Conservation (phyloP, 2,797 vertebrate genomes). For the Glyptemys insculpta region DNA sequence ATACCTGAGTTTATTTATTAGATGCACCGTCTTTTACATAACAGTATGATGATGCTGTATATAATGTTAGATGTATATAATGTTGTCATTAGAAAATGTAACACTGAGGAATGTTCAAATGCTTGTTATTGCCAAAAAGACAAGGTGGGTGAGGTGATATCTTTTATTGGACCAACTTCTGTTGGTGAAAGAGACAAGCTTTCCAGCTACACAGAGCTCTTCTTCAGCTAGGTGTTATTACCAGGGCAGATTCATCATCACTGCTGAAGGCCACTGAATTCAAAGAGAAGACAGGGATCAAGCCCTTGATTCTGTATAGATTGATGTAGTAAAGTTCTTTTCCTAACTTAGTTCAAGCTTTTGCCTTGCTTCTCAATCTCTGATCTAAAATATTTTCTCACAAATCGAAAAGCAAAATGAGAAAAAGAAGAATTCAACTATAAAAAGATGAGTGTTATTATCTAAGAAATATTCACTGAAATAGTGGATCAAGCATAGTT, state of each 20-base stretch:
- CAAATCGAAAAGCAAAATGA: neutral
- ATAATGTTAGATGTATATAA: neutral
- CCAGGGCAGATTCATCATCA: neutral
- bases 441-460: rapidly evolving
- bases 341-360: neutral
- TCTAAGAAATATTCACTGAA: neutral
- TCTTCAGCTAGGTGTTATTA: neutral
- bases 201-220: neutral
- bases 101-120: neutral
- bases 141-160: neutral
- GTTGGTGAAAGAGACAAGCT: neutral
- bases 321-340: neutral
- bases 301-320: neutral
- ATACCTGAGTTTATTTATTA: neutral
- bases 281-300: neutral
- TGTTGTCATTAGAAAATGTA: neutral
- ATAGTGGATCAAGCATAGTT: neutral
- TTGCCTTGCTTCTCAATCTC: neutral
- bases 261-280: neutral
- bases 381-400: neutral
- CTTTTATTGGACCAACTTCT: neutral
- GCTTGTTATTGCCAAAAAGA: neutral
- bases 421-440: neutral
- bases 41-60: neutral
- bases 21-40: neutral